Conservation (phyloP, 2,888 invertebrate genomes). For the Pollenia labialis region DNA sequence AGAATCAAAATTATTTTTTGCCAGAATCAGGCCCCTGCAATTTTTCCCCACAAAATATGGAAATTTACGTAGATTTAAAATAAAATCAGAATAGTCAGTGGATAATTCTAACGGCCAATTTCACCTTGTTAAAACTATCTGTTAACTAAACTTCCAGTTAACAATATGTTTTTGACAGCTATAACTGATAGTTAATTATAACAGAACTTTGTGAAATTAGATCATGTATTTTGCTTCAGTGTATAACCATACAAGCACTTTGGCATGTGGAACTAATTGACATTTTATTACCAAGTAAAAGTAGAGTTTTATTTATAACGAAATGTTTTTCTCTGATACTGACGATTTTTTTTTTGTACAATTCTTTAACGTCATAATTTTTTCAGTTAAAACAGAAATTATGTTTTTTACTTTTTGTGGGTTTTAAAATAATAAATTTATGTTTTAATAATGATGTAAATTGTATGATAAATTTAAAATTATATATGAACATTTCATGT, state of each 20-base stretch:
- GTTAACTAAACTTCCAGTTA: too few relatives aligned
- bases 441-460: slow-evolving; percentile 58
- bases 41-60: too few relatives aligned
- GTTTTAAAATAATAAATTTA: slow-evolving; percentile 47
- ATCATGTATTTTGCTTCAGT: too few relatives aligned
- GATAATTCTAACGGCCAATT: too few relatives aligned
- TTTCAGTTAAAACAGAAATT: slow-evolving; percentile 16
- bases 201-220: too few relatives aligned
- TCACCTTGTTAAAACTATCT: too few relatives aligned
- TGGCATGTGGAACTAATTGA: slow-evolving; percentile 69
- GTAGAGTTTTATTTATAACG: slow-evolving; percentile 44
- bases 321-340: slow-evolving; percentile 11
- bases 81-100: too few relatives aligned
- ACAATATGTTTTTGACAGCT: too few relatives aligned
- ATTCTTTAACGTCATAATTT: slow-evolving; percentile 39
- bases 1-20: too few relatives aligned
- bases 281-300: slow-evolving; percentile 67
- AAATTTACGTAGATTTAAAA: too few relatives aligned
- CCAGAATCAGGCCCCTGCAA: too few relatives aligned
- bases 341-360: slow-evolving; percentile 2
- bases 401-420: background rate
- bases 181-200: too few relatives aligned
- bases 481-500: slow-evolving; percentile 22
- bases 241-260: slow-evolving; percentile 1
- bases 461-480: slow-evolving; percentile 42